Evolutionary conservation across 1,140 invertebrate species (phyloP).

Genomic region (Thrips palmi): DNA sequence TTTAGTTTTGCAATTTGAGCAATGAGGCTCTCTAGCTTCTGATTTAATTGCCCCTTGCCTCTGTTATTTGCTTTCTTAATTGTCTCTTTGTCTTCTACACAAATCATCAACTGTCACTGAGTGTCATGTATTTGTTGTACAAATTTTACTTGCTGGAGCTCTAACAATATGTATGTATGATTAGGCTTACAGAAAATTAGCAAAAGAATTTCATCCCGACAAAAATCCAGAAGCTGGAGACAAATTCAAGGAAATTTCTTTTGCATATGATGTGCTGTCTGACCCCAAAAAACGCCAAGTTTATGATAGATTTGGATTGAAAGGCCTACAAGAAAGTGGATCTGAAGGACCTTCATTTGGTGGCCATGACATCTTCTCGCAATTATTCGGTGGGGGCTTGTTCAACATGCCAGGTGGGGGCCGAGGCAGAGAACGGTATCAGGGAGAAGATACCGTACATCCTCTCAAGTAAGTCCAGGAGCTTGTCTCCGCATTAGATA

Average conservation of each 20-base stretch:
- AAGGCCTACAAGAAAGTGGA: conserved; percentile 56
- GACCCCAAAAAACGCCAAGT: conserved; percentile 43
- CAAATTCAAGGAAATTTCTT: conserved; percentile 77
- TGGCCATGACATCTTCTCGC: conserved; percentile 40
- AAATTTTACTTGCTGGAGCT: conserved; percentile 22
- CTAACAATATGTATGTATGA: too few species aligned
- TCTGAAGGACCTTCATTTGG: conserved; percentile 28
- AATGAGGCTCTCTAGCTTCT: background rate
- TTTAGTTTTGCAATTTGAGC: background rate
- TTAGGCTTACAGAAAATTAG: conserved; percentile 64
- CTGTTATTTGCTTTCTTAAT: conserved; percentile 1
- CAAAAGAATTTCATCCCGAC: conserved; percentile 76
- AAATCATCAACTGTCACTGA: background rate
- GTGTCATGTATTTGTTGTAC: conserved; percentile 1
- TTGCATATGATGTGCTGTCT: conserved; percentile 69
- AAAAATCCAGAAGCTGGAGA: conserved; percentile 70
- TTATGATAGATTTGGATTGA: conserved; percentile 60
- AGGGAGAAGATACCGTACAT: conserved; percentile 32
- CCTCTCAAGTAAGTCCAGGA: conserved; percentile 28
- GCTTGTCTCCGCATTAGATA: conserved; percentile 1
- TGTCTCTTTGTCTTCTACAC: background rate
- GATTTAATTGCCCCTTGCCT: background rate
- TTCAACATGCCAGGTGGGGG: conserved; percentile 35
- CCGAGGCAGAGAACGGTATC: conserved; percentile 12
- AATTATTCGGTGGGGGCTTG: conserved; percentile 41